A percentile compares a stretch with the other conserved stretches of the same genome.
Conservation (phyloP, 2,888 invertebrate genomes). For the Euplexia lucipara region DNA sequence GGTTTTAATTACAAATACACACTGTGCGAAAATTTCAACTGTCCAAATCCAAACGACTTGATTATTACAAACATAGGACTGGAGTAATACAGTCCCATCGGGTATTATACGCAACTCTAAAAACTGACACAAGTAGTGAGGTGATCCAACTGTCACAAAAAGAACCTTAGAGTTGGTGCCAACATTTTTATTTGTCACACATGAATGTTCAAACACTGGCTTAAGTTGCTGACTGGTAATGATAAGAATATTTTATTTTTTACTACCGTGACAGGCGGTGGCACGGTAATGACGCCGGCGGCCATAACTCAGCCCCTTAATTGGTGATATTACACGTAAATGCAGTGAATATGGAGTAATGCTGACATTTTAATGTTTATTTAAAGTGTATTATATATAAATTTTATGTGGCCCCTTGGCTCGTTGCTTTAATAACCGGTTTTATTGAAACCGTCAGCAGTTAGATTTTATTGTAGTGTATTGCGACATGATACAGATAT, state of each 20-base stretch:
- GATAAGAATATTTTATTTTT: conserved; percentile 68
- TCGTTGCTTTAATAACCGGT: conserved; percentile 60
- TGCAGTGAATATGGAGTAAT: conserved; percentile 68
- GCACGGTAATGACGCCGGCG: conserved; percentile 52
- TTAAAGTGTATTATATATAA: conserved; percentile 70
- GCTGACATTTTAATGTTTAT: conserved; percentile 73
- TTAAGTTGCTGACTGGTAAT: conserved; percentile 52
- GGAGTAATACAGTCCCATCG: too few species aligned
- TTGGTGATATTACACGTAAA: conserved; percentile 66
- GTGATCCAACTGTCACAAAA: conserved; percentile 47
- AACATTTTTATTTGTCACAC: conserved; percentile 65
- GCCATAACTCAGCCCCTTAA: conserved; percentile 64
- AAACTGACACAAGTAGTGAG: conserved; percentile 35
- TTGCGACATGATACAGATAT: conserved; percentile 52
- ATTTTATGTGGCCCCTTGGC: conserved; percentile 64
- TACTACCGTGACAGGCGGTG: conserved; percentile 56
- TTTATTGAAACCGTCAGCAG: conserved; percentile 50
- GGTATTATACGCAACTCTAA: too few species aligned
- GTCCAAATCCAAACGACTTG: too few species aligned
- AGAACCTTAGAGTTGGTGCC: conserved; percentile 40
- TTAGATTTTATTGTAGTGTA: conserved; percentile 56
- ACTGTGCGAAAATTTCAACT: too few species aligned
- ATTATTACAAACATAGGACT: too few species aligned
- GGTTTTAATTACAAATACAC: too few species aligned
- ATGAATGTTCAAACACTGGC: conserved; percentile 61